These are phyloP conservation scores for Lasioglossum pauxillum DNA, from an alignment of 2,888 invertebrate genomes.

Conservation along the genomic window DNA sequence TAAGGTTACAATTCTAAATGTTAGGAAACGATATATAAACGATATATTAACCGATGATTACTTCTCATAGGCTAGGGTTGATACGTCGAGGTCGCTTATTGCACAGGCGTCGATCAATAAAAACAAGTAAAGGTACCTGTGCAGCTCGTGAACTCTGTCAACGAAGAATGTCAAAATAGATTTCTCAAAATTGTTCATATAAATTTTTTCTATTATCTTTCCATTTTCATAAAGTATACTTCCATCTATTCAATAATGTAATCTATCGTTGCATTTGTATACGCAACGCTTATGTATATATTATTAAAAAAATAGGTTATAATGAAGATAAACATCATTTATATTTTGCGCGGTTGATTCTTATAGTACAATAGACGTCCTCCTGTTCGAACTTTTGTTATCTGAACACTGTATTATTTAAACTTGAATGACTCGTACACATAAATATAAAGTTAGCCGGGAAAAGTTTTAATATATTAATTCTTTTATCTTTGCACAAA, in stretches of 20 bases:
- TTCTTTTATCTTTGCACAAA: not conserved
- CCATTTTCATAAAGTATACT: not conserved
- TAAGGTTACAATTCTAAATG: slow-evolving; percentile 11
- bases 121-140: slow-evolving; percentile 68
- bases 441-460: not conserved
- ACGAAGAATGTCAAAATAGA: slow-evolving; percentile 7
- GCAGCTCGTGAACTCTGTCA: slow-evolving; percentile 28
- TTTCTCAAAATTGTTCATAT: not conserved
- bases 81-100: slow-evolving; percentile 71
- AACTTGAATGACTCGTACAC: not conserved
- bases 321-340: not conserved
- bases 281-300: not conserved
- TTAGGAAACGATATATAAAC: slow-evolving; percentile 53
- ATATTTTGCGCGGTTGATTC: not conserved
- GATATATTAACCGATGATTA: slow-evolving; percentile 72
- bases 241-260: not conserved
- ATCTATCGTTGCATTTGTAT: not conserved
- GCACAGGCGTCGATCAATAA: slow-evolving; percentile 82
- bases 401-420: not conserved
- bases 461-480: not conserved
- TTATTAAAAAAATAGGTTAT: not conserved
- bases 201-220: not conserved
- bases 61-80: slow-evolving; percentile 68
- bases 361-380: not conserved
- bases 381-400: not conserved